These are phyloP conservation scores for Pungitius pungitius DNA, from an alignment of 2,113 vertebrate species.

Conservation along the genomic window DNA sequence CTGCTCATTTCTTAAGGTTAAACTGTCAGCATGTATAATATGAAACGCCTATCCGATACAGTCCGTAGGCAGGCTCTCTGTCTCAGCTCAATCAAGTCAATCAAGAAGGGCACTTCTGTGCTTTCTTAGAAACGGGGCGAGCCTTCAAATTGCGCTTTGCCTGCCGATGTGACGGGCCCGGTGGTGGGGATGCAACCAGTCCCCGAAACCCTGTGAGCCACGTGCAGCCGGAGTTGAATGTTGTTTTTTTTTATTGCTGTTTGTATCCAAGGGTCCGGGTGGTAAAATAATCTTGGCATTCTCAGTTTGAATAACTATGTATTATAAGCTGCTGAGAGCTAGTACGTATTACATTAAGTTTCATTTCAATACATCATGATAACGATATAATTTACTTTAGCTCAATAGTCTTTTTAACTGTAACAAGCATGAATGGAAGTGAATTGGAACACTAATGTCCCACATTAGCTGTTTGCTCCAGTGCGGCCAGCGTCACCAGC, in stretches of 20 bases:
- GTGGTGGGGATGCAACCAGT: slow-evolving; percentile 12
- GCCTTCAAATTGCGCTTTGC: slow-evolving; percentile 17
- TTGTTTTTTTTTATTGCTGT: not conserved
- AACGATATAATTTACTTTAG: too few species aligned
- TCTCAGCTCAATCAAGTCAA: not conserved
- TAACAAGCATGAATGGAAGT: too few species aligned
- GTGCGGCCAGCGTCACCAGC: too few species aligned
- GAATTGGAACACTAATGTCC: too few species aligned
- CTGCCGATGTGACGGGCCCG: slow-evolving; percentile 16
- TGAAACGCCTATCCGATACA: slow-evolving; percentile 27
- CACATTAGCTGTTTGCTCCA: too few species aligned
- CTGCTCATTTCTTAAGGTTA: slow-evolving; percentile 27
- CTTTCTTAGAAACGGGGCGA: slow-evolving; percentile 40
- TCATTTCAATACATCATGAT: too few species aligned
- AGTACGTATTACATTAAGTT: not conserved
- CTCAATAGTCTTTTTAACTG: too few species aligned
- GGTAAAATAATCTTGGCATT: not conserved
- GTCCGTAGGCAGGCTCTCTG: slow-evolving; percentile 33
- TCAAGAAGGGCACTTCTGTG: slow-evolving; percentile 19
- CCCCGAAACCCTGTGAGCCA: not conserved
- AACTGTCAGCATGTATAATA: slow-evolving; percentile 34
- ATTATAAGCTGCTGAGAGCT: not conserved
- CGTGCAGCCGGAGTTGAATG: not conserved
- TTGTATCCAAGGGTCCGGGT: not conserved
- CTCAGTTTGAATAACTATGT: not conserved